These are phyloP conservation scores for Aegithalos caudatus DNA, from an alignment of 2,113 vertebrate genomes.

Conservation along the genomic window DNA sequence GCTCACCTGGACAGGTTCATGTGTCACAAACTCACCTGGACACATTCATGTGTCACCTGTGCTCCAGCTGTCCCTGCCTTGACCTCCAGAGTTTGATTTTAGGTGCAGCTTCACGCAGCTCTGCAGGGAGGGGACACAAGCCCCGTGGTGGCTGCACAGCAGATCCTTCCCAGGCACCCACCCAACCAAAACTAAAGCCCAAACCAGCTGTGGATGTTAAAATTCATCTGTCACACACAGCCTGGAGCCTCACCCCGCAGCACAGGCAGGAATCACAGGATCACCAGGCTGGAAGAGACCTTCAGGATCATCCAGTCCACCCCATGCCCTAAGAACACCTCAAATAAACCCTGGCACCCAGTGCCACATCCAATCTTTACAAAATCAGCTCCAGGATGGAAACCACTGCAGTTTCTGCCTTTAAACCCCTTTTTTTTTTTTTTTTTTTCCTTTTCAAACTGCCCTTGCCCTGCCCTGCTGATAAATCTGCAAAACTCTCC, in stretches of 20 bases:
- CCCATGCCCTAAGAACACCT: neutral
- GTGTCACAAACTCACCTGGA: neutral
- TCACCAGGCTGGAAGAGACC: neutral
- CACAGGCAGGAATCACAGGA: neutral
- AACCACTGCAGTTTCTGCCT: neutral
- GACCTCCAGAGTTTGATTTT: neutral
- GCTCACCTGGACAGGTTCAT: too few relatives aligned
- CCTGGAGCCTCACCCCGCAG: neutral
- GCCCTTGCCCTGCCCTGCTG: neutral
- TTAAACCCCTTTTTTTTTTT: neutral
- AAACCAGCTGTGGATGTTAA: neutral
- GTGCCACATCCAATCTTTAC: neutral
- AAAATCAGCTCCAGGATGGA: neutral
- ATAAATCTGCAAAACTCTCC: neutral
- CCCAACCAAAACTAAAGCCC: neutral
- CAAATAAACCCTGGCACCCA: neutral
- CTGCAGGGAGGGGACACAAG: neutral
- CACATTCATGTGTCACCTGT: too few relatives aligned
- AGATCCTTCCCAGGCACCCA: neutral
- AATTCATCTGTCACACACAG: fast-evolving
- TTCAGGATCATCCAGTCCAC: neutral
- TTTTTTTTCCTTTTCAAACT: neutral
- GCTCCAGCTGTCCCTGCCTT: too few relatives aligned
- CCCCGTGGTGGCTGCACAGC: neutral
- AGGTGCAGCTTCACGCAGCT: neutral